Evolutionary conservation across 2,113 vertebrate genomes (phyloP), one percentile per base, ranked within the genome.

Genomic region (Engraulis encrasicolus): DNA sequence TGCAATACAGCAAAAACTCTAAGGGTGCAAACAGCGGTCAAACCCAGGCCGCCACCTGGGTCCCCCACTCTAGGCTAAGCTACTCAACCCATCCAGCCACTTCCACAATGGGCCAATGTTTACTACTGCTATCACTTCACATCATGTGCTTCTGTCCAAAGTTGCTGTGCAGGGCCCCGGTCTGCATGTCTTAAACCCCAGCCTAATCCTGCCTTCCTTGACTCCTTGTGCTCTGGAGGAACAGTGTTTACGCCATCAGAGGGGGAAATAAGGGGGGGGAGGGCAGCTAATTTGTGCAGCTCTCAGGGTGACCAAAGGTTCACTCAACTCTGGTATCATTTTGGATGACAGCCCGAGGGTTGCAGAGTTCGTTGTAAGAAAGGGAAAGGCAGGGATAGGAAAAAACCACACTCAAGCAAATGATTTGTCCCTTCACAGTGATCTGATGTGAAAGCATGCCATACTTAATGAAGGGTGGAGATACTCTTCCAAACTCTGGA

Each of bases 301-400:
- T 89, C 71, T 83, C 79, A 78, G 71, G 85, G 84, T 83, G 54
- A 84, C 82, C 71, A 9, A 4, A 31, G 78, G 88, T 89, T 86
- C 79, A 87, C 83, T 82, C 82, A 87, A 87, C 82, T 86, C 84
- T 82, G 78, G 84, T 85, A 79, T 85, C 82, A 84, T 80, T 86
- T 84, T 81, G 82, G 81, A 81, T 79, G 81, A 36, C 61, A 2
- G 52, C 86, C 80, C 81, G 50, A 27, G 78, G 82, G 78, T 36
- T 23, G 18, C 36, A 80, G 81, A 80, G 38, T 82, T 48, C 81
- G 36, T 80, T 82, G 83, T 84, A 81, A 83, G 52, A 66, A 50
- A 82, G 48, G 50, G 54, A 81, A 77, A 23, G 61, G 23, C 49
- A 34, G 54, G 49, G n/a, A n/a, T n/a, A n/a, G n/a, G n/a, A n/a